Evolutionary conservation across 2,888 invertebrate species (phyloP).

Genomic region (Amblyteles armatorius): DNA sequence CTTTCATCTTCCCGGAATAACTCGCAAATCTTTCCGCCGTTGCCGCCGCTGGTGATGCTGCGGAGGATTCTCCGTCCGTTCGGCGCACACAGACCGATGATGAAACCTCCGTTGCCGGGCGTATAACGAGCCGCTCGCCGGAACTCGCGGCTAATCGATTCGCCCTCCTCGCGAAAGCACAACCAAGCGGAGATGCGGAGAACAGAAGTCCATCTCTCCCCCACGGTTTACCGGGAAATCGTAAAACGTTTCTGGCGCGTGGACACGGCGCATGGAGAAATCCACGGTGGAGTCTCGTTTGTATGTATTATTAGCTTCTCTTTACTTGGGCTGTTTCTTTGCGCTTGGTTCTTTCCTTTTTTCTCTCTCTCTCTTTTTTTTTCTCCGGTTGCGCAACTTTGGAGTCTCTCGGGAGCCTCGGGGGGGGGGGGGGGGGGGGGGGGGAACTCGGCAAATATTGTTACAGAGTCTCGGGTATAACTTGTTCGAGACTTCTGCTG

Average conservation of each 20-base stretch:
- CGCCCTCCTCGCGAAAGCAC: constrained; percentile 38
- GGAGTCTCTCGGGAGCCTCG: constrained; percentile 13
- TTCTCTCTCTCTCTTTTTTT: background rate
- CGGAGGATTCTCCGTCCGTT: background rate
- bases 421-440: no score
- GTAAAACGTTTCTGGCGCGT: constrained; percentile 54
- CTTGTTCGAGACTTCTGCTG: constrained; percentile 24
- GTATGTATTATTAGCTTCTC: constrained; percentile 49
- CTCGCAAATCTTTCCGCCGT: constrained; percentile 60
- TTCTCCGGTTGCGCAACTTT: background rate
- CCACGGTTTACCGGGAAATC: constrained; percentile 59
- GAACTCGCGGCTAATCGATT: constrained; percentile 67
- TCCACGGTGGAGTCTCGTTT: constrained; percentile 18
- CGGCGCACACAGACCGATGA: background rate
- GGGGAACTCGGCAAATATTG: constrained; percentile 29
- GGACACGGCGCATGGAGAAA: constrained; percentile 15
- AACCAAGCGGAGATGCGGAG: background rate
- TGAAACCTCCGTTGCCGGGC: constrained; percentile 22
- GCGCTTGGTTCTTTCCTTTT: background rate
- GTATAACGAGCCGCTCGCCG: constrained; percentile 48
- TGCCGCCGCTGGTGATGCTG: constrained; percentile 11
- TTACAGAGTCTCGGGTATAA: constrained; percentile 9
- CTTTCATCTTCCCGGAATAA: constrained; percentile 79
- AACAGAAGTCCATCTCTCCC: background rate
- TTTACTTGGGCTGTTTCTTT: background rate